Conservation (phyloP, 2,113 vertebrate genomes). For the Coreoperca whiteheadi region DNA sequence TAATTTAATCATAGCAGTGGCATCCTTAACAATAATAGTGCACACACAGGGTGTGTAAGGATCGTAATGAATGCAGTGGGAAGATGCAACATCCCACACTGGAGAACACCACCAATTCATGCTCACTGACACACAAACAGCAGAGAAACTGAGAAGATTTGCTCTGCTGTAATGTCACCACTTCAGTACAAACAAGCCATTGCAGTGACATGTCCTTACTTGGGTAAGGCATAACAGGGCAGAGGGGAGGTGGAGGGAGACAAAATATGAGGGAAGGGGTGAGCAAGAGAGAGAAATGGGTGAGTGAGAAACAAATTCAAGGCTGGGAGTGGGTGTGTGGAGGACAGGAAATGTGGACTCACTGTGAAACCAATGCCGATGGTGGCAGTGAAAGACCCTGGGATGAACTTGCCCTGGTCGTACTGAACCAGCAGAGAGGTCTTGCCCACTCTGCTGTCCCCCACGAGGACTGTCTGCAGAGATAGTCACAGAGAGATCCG, state of each 20-base stretch:
- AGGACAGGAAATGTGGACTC: slow-evolving; percentile 70
- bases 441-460: slow-evolving; percentile 91
- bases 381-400: slow-evolving; percentile 89
- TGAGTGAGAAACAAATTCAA: background rate
- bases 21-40: slow-evolving; percentile 54
- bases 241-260: background rate
- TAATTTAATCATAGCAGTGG: slow-evolving; percentile 56
- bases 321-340: background rate
- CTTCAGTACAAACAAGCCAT: slow-evolving; percentile 39
- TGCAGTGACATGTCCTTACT: slow-evolving; percentile 34
- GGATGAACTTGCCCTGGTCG: slow-evolving; percentile 92
- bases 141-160: slow-evolving; percentile 25
- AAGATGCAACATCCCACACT: slow-evolving; percentile 41
- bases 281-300: background rate
- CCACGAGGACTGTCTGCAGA: slow-evolving; percentile 90
- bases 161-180: slow-evolving; percentile 43
- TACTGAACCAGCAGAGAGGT: slow-evolving; percentile 92
- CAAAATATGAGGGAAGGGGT: background rate
- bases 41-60: slow-evolving; percentile 25
- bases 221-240: slow-evolving; percentile 2
- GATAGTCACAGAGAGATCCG: slow-evolving; percentile 16
- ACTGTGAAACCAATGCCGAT: slow-evolving; percentile 92
- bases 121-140: slow-evolving; percentile 28
- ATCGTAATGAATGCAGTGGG: slow-evolving; percentile 64
- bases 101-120: slow-evolving; percentile 47